phyloP scores from a whole-genome alignment of 2,797 vertebrate species.

The Silurus aristotelis region DNA sequence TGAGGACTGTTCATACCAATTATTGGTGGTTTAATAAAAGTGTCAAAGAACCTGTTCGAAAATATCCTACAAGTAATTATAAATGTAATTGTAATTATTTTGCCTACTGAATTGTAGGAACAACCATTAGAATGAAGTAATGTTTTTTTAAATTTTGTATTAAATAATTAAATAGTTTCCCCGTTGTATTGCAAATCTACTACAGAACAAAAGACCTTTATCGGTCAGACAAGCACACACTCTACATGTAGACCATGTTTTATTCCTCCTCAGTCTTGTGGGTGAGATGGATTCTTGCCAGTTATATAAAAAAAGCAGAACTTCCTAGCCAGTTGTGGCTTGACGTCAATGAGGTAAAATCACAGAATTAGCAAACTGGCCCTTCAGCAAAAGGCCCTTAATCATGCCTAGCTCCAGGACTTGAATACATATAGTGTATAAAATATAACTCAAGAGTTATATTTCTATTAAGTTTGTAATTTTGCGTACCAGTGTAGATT shows the following conservation, averaged over 20 bases:
- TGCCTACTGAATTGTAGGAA: neutral
- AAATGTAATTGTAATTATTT: neutral
- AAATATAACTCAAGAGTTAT: neutral
- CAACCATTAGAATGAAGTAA: neutral
- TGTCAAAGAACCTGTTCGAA: neutral
- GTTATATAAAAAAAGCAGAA: neutral
- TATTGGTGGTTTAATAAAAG: neutral
- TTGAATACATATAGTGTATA: neutral
- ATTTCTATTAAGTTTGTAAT: too few species aligned
- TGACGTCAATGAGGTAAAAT: neutral
- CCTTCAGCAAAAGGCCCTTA: neutral
- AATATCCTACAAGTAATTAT: neutral
- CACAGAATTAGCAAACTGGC: neutral
- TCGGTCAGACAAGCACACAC: neutral
- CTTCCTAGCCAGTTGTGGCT: neutral
- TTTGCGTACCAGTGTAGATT: too few species aligned
- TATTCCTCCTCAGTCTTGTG: conserved; percentile 4
- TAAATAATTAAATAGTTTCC: neutral
- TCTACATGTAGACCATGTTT: neutral
- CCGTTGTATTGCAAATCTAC: neutral
- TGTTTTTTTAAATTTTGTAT: neutral
- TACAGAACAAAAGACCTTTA: neutral
- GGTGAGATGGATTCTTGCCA: neutral
- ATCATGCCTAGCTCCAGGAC: neutral
- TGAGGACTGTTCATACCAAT: neutral